Evolutionary conservation across 2,113 vertebrate genomes (phyloP).

Genomic region (Micronisus gabar): DNA sequence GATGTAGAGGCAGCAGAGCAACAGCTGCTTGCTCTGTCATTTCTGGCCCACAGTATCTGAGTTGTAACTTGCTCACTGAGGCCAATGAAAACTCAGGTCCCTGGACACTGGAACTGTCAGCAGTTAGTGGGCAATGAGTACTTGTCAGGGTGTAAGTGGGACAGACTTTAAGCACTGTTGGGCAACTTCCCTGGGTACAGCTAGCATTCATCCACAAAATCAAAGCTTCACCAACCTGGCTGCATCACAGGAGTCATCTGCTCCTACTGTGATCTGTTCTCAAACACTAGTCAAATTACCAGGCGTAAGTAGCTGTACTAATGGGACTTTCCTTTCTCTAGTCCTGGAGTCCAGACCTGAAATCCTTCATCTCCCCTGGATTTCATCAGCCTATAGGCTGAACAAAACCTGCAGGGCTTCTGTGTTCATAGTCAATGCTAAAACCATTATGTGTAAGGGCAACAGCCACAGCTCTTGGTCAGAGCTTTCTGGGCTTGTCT

Average conservation of each 20-base stretch:
- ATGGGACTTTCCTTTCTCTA: neutral
- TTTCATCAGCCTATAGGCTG: neutral
- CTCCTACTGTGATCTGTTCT: neutral
- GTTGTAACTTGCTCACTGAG: neutral
- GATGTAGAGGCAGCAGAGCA: neutral
- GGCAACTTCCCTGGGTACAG: neutral
- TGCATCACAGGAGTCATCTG: neutral
- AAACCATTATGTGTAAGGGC: accelerated
- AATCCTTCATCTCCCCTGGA: neutral
- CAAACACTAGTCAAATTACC: neutral
- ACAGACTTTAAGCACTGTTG: neutral
- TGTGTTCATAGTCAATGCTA: neutral
- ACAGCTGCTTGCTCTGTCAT: neutral
- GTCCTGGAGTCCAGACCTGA: neutral
- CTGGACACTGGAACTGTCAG: neutral
- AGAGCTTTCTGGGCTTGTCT: neutral
- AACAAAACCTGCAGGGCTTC: neutral
- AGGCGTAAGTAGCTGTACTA: neutral
- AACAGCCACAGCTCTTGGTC: neutral
- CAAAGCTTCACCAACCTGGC: neutral
- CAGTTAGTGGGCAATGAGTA: neutral
- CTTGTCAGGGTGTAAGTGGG: neutral
- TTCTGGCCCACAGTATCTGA: neutral
- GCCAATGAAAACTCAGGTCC: neutral
- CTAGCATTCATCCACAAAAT: neutral